Base-by-base conservation (phyloP, 2,113 vertebrate genomes). In the Anolis sagrei region DNA sequence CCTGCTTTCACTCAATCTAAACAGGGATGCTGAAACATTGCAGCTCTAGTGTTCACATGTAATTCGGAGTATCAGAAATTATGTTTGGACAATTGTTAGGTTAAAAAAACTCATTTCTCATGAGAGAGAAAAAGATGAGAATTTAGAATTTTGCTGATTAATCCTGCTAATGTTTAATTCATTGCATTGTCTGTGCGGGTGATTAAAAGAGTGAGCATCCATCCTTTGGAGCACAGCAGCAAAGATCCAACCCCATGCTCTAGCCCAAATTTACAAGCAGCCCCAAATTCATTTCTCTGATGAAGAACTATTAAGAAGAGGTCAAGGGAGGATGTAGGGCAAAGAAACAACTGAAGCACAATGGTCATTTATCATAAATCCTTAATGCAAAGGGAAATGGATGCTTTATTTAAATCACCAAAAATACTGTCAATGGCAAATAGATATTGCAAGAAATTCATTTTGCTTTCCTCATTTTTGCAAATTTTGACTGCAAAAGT, bases 121-220 rank as follows among this genome's bases (percentile, higher is more conserved):
- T 25, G 21, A 32, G 27, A 85, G 54, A 66, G 87, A 83, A 85
- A n/a, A 16, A 39, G 54, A 64, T 89, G 36, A 44, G 34, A 19
- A 74, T 91, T 90, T 70, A 77, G 85, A 62, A 79, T 51, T 93
- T 89, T 89, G 16, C 64, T 93, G 72, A 74, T 64, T 89, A 86
- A 81, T 74, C 89, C 81, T 90, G 75, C 66, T 86, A 32, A 86
- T 85, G 86, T 91, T 94, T 94, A 92, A 95, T 92, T 90, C 61
- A 92, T 88, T 85, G 74, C 54, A 76, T 81, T 89, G 81, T 83
- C 84, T 89, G 49, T 49, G 66, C 82, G 58, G 27, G 86, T 84
- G 80, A 91, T 93, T 92, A 88, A 90, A 91, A 89, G 70, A 76
- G 87, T 92, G 88, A 89, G 92, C 13, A 75, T 85, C 93, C 76